Base-by-base conservation (phyloP, 2,113 vertebrate genomes). In the Ammodytes dubius region DNA sequence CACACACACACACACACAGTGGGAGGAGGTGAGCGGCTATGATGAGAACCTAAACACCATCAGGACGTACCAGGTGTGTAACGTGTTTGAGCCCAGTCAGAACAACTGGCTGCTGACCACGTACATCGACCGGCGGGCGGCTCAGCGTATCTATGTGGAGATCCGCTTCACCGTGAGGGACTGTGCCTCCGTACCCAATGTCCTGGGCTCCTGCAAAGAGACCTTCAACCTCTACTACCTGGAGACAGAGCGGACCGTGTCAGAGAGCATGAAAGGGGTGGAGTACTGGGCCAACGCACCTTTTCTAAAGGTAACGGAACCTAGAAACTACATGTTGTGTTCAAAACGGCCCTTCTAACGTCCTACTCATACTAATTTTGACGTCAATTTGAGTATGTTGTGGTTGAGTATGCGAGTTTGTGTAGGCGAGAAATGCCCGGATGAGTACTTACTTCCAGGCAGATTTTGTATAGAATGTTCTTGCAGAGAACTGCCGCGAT, bases 101-200 rank as follows among this genome's bases (percentile, higher is more conserved):
- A 99, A 99, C 95, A 99, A 99, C 94, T 99, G 98, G 98, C 96
- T 99, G 19, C 97, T 98, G 79, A 99, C 98, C 45, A 99, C 97
- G 0, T 98, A 99, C 94, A 96, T 99, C 75, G 96, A 98, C 91
- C 95, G 98, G 4, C 95, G 96, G 0, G 97, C 96, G 0, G 98
- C 98, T 3, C 98, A 98, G 35, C 97, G 98, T 35, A 96, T 99
- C 93, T 99, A 99, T 65, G 95, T 97, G 35, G 98, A 99, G 95
- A 99, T 99, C 95, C 97, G 98, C 83, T 99, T 99, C 94, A 99
- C 98, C 0, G 97, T 99, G 64, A 95, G 98, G 0, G 98, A 99
- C 94, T 99, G 98, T 84, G 98, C 97, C 94, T 99, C 98, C 93
- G 97, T 99, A 77, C 98, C 98, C 50, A 98, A 97, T 0, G 97